Evolutionary conservation across 2,113 vertebrate species (phyloP), one percentile per base, ranked within the genome.

Genomic region (Neodontobutis hainanensis): DNA sequence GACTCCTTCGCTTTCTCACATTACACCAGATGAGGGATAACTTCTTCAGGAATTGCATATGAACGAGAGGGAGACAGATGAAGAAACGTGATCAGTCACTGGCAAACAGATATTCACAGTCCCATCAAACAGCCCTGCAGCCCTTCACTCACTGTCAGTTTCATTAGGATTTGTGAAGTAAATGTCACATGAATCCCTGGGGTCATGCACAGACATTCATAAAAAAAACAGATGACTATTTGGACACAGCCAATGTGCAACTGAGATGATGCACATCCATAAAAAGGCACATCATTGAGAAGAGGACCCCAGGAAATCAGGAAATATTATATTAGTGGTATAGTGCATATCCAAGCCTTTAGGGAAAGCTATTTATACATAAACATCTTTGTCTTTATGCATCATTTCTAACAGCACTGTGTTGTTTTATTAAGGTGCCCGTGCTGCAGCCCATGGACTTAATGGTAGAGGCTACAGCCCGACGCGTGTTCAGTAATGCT

Each of bases 371-470:
- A 46, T 27, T 58, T 56, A 5, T 52, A 2, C 9, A 52, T 74
- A 40, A 47, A 59, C 47, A 44, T 55, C 11, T 19, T 1, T 52
- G 6, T 51, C 52, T 52, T 8, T 38, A 27, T 46, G 16, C n/a
- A 2, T 2, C 9, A 11, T 47, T 9, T 2, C 12, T 60, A n/a
- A 65, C 50, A 35, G 12, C n/a, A 11, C 44, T 15, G 2, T 64
- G 8, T 66, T 44, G 15, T 45, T 65, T 42, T 12, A 75, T 12
- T 2, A 27, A 96, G 95, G 96, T 97, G 27, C 95, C 95, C 0
- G 95, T 97, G 72, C 90, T 99, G 56, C 94, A 95, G 93, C 96
- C 96, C 55, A 98, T 97, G 96, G 96, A 98, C 86, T 86, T 98
- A 87, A 98, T 98, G 96, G 96, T 98, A 65, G 96, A 98, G 85